Percentiles rank a stretch among this genome's conserved stretches.
Conservation (phyloP, 2,797 vertebrate genomes). For the Acrocephalus scirpaceus region DNA sequence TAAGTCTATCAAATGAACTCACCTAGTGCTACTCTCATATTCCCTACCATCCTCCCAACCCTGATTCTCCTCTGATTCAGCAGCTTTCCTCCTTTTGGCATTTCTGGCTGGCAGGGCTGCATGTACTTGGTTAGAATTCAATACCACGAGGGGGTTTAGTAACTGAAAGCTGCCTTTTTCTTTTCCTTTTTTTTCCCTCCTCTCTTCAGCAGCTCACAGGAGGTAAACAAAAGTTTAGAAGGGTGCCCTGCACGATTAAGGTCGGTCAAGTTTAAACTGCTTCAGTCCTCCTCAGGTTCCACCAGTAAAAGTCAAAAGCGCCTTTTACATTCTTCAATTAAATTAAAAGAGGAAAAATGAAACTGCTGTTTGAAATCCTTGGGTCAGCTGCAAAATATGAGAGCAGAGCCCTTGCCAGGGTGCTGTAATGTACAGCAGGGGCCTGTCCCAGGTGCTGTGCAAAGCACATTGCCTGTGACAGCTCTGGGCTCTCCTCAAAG, state of each 20-base stretch:
- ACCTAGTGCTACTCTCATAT: neutral
- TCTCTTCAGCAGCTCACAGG: neutral
- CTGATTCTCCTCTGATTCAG: conserved; percentile 6
- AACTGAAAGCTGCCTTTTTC: neutral
- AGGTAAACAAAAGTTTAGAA: conserved; percentile 33
- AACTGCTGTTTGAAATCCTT: neutral
- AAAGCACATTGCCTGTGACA: neutral
- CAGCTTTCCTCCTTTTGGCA: conserved; percentile 22
- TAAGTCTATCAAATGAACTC: neutral
- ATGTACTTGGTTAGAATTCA: conserved; percentile 35
- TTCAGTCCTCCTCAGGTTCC: neutral
- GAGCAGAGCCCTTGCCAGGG: neutral
- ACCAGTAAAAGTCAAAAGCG: neutral
- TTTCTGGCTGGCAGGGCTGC: neutral
- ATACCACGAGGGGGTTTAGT: conserved; percentile 8
- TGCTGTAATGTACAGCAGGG: neutral
- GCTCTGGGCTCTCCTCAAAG: neutral
- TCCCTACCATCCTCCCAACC: neutral
- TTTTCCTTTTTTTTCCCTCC: neutral
- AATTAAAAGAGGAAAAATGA: neutral
- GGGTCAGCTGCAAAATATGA: neutral
- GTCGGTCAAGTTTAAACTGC: neutral
- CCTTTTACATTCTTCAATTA: neutral
- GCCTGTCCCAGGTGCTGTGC: neutral
- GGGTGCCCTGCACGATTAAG: neutral